Evolutionary conservation across 2,888 invertebrate species (phyloP), one percentile per base, ranked within the genome.

Genomic region (Eucera pruinosa): DNA sequence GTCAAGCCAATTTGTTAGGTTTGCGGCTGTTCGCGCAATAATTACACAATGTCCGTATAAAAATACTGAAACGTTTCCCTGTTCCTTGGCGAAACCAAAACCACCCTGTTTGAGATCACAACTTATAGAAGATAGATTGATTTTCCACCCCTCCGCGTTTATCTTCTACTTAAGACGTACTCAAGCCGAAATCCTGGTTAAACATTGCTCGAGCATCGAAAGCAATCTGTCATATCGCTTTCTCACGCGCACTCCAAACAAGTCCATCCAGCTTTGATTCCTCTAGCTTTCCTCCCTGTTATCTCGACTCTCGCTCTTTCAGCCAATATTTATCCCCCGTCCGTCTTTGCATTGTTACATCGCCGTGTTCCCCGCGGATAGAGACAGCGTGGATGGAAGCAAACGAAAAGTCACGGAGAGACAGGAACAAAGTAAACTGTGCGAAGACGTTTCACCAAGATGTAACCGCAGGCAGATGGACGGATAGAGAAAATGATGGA

Each of bases 301-400:
- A 47, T 11, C 18, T 13, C 41, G 23, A 2, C 11, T 52, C 47
- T 20, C 47, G 23, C 50, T 65, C 45, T 54, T 47, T 54, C 65
- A n/a, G 23, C 65, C 65, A 76, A 78, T 76, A 76, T 78, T 78
- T 76, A 65, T 61, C 43, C 61, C 25, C 55, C 33, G 55, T 36
- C 48, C 36, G n/a, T 48, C 47, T 20, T 18, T 5, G 20, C 48
- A 54, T 33, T 50, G 78, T 70, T 70, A 65, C 61, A 52, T 30
- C 41, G 39, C 25, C 45, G 66, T 50, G 62, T 41, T 64, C 27
- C 13, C 2, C n/a, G 13, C 4, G 36, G 7, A 2, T 47, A 41
- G 50, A 36, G 58, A 47, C 50, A 58, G n/a, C n/a, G n/a, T 30
- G 11, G 55, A 11, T 15, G 64, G 9, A 33, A n/a, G 48, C 18